These are phyloP conservation scores for Sepiola atlantica DNA, from an alignment of 2,888 invertebrate genomes.

Conservation along the genomic window DNA sequence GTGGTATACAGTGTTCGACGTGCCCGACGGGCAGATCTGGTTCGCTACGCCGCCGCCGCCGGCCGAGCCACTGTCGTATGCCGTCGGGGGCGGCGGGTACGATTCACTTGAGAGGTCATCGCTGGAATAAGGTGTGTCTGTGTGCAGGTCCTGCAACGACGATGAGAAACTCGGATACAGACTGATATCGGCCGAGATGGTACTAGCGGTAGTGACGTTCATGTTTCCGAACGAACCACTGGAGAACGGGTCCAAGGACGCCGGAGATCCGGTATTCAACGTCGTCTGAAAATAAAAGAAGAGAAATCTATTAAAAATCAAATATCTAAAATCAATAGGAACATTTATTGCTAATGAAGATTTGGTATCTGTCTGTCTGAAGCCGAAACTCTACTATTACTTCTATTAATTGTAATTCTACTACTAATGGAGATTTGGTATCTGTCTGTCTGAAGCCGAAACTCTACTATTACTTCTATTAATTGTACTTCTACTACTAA, in stretches of 20 bases:
- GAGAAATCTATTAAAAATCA: not conserved
- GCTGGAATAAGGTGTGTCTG: slow-evolving; percentile 46
- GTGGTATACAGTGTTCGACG: not conserved
- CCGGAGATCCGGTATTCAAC: slow-evolving; percentile 44
- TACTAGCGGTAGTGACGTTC: slow-evolving; percentile 46
- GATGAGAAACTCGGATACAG: slow-evolving; percentile 36
- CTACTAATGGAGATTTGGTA: no score
- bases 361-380: no score
- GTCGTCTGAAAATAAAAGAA: slow-evolving; percentile 46
- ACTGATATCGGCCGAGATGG: slow-evolving; percentile 42
- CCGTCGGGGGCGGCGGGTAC: slow-evolving; percentile 50
- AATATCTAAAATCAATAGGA: not conserved
- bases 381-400: no score
- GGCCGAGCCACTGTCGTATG: slow-evolving; percentile 53
- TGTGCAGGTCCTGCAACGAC: slow-evolving; percentile 42
- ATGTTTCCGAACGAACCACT: slow-evolving; percentile 46
- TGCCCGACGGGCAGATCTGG: slow-evolving; percentile 32
- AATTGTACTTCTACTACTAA: no score
- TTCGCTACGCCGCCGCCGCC: slow-evolving; percentile 52
- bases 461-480: no score
- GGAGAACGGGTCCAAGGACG: slow-evolving; percentile 46
- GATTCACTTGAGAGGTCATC: slow-evolving; percentile 46
- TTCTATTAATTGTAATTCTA: no score
- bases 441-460: no score
- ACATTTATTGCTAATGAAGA: not conserved